These are phyloP conservation scores for Peromyscus nudipes DNA, from an alignment of 2,797 vertebrate species.

Conservation along the genomic window DNA sequence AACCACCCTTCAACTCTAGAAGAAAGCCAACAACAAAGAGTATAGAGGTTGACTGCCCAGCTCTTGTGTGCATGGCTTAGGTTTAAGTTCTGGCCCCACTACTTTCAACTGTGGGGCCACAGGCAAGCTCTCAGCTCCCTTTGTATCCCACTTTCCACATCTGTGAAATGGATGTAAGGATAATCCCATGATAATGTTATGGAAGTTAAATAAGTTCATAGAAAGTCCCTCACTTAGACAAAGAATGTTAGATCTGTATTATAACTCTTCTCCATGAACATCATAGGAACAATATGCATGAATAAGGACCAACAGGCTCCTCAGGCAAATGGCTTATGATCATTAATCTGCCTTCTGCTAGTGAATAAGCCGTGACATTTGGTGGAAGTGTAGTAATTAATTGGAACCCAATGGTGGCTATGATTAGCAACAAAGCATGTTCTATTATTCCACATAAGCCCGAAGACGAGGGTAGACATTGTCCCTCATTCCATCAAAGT, in stretches of 20 bases:
- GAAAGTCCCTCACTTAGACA: background rate
- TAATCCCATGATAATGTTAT: background rate
- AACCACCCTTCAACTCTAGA: background rate
- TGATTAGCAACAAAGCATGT: constrained; percentile 45
- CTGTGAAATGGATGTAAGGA: background rate
- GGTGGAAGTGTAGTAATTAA: constrained; percentile 65
- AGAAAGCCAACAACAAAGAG: background rate
- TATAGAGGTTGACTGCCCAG: background rate
- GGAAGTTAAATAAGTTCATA: background rate
- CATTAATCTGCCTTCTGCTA: constrained; percentile 61
- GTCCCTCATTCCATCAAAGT: background rate
- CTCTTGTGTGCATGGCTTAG: background rate
- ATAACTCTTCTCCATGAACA: constrained; percentile 11
- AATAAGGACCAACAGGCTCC: constrained; percentile 34
- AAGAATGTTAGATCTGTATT: background rate
- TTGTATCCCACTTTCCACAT: background rate
- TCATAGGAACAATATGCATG: constrained; percentile 17
- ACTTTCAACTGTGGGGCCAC: background rate
- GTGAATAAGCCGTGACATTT: constrained; percentile 66
- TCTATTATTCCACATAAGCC: background rate
- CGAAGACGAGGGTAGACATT: background rate
- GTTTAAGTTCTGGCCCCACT: background rate
- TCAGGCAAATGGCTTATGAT: constrained; percentile 44
- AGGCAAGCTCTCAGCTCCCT: background rate
- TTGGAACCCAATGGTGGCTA: constrained; percentile 39